These are phyloP conservation scores for Smutsia gigantea DNA, from an alignment of 2,797 vertebrate genomes.

Conservation along the genomic window DNA sequence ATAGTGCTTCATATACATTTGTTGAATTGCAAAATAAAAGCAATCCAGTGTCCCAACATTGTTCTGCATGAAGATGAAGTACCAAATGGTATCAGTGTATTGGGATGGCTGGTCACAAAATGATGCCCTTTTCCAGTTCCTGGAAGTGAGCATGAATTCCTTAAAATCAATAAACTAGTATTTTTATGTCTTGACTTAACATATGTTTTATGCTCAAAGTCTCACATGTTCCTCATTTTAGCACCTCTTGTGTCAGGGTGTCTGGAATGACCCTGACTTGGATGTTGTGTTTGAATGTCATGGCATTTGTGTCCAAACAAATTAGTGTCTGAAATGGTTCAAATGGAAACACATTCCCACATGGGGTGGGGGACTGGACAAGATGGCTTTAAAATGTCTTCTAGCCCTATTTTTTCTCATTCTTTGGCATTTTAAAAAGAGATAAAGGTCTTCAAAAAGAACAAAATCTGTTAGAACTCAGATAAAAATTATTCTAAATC, in stretches of 20 bases:
- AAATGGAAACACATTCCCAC: neutral
- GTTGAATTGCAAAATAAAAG: neutral
- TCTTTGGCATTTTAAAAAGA: constrained; percentile 50
- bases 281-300: constrained; percentile 60
- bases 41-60: neutral
- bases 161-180: neutral
- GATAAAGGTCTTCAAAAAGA: constrained; percentile 52
- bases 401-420: neutral
- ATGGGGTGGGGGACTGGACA: neutral
- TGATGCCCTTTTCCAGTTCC: neutral
- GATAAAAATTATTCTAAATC: constrained; percentile 76
- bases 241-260: constrained; percentile 46
- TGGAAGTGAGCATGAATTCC: neutral
- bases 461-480: constrained; percentile 24
- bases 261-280: neutral
- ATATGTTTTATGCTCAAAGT: neutral
- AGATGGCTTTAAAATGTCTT: constrained; percentile 8
- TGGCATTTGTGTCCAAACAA: constrained; percentile 58
- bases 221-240: constrained; percentile 23
- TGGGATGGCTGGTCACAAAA: neutral
- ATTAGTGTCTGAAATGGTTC: constrained; percentile 52
- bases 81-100: neutral
- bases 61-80: neutral
- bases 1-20: neutral
- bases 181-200: constrained; percentile 2